phyloP scores from a whole-genome alignment of 2,113 vertebrate genomes.

The Shinisaurus crocodilurus region DNA sequence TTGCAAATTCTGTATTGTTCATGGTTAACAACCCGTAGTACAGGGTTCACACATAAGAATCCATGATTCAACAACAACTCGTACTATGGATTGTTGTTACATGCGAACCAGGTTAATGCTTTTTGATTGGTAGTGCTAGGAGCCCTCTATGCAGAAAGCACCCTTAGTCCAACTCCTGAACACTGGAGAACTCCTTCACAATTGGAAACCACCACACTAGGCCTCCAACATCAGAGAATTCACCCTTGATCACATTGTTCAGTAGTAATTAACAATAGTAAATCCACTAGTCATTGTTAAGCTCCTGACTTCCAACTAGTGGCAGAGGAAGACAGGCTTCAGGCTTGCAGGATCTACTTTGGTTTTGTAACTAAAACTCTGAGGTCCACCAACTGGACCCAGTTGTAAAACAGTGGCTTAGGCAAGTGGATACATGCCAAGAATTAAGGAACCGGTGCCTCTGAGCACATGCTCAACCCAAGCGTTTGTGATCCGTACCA shows the following conservation, averaged over 20 bases:
- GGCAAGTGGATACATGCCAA: not conserved
- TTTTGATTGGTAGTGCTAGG: too few species aligned
- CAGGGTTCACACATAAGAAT: too few species aligned
- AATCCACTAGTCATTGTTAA: not conserved
- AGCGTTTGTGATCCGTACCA: too few species aligned
- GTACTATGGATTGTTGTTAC: too few species aligned
- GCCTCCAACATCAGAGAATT: not conserved
- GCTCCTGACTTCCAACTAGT: not conserved
- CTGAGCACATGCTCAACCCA: not conserved
- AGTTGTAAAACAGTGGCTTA: not conserved
- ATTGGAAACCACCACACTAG: not conserved
- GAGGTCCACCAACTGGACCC: not conserved
- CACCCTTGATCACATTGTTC: not conserved
- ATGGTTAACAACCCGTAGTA: too few species aligned
- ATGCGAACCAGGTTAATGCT: too few species aligned
- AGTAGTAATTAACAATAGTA: not conserved
- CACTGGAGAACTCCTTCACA: not conserved
- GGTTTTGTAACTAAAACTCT: not conserved
- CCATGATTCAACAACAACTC: too few species aligned
- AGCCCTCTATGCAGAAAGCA: too few species aligned
- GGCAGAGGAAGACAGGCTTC: not conserved
- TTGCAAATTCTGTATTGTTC: too few species aligned
- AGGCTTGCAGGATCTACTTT: not conserved
- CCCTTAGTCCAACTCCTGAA: not conserved
- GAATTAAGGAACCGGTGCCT: not conserved